Evolutionary conservation across 2,888 invertebrate species (phyloP).

Genomic region (Acanthosepion pharaonis): DNA sequence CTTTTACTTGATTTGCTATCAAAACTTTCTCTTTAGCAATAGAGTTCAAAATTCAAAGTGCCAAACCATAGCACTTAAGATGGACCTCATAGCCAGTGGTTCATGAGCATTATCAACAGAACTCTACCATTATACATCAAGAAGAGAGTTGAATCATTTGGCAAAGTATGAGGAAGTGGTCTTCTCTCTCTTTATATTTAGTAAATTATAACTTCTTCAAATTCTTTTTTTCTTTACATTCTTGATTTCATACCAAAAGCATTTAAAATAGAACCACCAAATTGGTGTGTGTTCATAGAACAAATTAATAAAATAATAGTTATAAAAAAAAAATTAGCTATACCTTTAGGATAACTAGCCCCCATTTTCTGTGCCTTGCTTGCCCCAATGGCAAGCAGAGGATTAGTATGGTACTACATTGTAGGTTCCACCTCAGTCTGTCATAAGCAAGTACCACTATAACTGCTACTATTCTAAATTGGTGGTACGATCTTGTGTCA

Average conservation of each 20-base stretch:
- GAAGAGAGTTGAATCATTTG: background rate
- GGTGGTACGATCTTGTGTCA: constrained; percentile 15
- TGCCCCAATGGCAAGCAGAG: constrained; percentile 10
- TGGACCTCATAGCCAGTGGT: background rate
- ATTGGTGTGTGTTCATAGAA: background rate
- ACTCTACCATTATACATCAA: background rate
- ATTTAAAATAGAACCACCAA: background rate
- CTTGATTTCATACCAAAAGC: background rate
- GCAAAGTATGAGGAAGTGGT: background rate
- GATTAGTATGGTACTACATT: constrained; percentile 22
- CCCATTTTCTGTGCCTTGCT: background rate
- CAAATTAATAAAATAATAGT: background rate
- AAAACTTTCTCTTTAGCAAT: background rate
- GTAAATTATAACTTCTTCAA: background rate
- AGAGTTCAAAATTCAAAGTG: background rate
- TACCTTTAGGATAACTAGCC: constrained; percentile 44
- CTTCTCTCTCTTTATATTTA: too few relatives aligned
- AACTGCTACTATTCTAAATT: background rate
- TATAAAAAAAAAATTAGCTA: background rate
- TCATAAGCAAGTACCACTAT: background rate
- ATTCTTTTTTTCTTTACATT: background rate
- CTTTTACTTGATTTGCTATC: background rate
- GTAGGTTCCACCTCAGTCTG: constrained; percentile 17
- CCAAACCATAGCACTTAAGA: background rate
- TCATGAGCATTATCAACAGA: background rate